Base-by-base conservation (phyloP, 2,113 vertebrate genomes). In the Apodemus sylvaticus region DNA sequence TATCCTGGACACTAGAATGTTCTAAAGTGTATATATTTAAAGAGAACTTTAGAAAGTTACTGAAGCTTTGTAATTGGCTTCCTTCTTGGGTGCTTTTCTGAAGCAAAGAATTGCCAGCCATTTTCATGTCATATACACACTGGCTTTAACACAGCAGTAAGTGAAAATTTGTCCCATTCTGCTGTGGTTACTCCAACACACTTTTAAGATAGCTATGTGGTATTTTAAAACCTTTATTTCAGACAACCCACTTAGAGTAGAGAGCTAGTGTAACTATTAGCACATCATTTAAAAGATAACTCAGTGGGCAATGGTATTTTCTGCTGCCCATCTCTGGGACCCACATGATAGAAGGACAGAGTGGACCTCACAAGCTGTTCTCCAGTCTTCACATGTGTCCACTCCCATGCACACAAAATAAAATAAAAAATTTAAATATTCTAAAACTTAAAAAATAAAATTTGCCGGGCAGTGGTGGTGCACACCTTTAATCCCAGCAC, bases 1-100 rank as follows among this genome's bases (percentile, higher is more conserved):
- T 96, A 90, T 91, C 83, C 51, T 97, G 97, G 95, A 95, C 83
- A 94, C 45, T 91, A 85, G 90, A 76, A 55, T 85, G 10, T 88
- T 90, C 79, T 89, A 48, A 94, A 91, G 58, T 66, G 26, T 55
- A 86, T 73, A 7, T 78, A 87, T 89, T 86, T 93, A 95, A 95
- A 92, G 87, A 94, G 66, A 87, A 60, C 74, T 88, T 51, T 39
- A 96, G 73, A 87, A 95, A 96, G 53, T 92, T 90, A 95, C 4
- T n/a, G 14, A 91, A 74, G 53, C 20, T 89, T 95, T 91, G 6
- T 10, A 70, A 95, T 34, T 92, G 91, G 31, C 70, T 90, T 93
- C 76, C 55, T 7, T 82, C 79, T 96, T 68, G 76, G 45, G n/a
- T 55, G 64, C 81, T 89, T 86, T 48, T 96, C 66, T 95, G 51